Conservation (phyloP, 2,888 invertebrate species). For the Perizoma flavofasciatum region DNA sequence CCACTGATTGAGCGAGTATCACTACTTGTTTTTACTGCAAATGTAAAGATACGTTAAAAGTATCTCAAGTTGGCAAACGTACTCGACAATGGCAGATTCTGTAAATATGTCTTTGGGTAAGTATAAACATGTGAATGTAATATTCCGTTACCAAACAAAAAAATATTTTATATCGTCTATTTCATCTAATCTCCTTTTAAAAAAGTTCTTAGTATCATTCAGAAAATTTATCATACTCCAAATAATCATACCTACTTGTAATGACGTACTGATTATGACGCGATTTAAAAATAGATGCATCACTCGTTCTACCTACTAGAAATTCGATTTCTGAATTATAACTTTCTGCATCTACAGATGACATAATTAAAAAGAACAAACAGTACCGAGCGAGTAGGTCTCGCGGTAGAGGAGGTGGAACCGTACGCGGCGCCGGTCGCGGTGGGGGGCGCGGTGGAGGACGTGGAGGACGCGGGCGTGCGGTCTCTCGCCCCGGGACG, state of each 20-base stretch:
- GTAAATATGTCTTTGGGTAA: conserved; percentile 77
- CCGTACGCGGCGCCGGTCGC: conserved; percentile 32
- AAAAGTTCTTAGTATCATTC: too few species aligned
- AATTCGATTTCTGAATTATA: too few species aligned
- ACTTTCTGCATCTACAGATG: conserved; percentile 51
- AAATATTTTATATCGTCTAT: too few species aligned
- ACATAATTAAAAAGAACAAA: conserved; percentile 70
- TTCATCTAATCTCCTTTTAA: too few species aligned
- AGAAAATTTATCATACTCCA: too few species aligned
- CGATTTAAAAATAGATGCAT: too few species aligned
- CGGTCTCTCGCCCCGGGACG: conserved; percentile 51
- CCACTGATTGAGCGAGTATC: too few species aligned
- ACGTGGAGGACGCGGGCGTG: conserved; percentile 49
- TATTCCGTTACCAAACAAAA: conserved; percentile 1
- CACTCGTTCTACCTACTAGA: too few species aligned
- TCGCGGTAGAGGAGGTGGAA: conserved; percentile 61
- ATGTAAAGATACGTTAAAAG: not conserved
- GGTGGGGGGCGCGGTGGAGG: conserved; percentile 47
- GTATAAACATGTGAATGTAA: conserved; percentile 26
- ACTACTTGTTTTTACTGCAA: too few species aligned
- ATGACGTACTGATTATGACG: too few species aligned
- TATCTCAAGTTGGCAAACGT: not conserved
- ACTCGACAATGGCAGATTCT: conserved; percentile 62
- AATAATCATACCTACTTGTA: too few species aligned
- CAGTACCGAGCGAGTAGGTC: conserved; percentile 63